phyloP scores from a whole-genome alignment of 2,888 invertebrate species.

The Trachelus tabidus region DNA sequence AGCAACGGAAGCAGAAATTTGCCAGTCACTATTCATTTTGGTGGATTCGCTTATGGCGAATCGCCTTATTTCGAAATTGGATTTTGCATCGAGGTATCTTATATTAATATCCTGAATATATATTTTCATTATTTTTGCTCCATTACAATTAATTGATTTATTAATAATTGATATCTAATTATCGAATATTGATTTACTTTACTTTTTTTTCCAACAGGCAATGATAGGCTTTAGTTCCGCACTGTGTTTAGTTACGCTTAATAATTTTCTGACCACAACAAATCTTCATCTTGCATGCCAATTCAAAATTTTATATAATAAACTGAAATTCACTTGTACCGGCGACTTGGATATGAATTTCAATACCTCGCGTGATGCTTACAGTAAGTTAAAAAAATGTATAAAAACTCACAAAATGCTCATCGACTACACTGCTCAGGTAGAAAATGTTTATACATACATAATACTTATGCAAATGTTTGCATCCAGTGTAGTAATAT shows the following conservation, averaged over 20 bases:
- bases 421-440: slow-evolving; percentile 26
- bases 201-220: no score
- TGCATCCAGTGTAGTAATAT: slow-evolving; percentile 10
- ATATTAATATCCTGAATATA: no score
- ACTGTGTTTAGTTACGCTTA: slow-evolving; percentile 17
- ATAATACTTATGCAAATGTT: slow-evolving; percentile 11
- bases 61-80: no score
- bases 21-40: no score
- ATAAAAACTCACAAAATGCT: slow-evolving; percentile 28
- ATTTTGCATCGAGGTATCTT: no score
- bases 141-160: no score
- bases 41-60: no score
- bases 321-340: slow-evolving; percentile 24
- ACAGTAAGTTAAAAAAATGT: slow-evolving; percentile 10
- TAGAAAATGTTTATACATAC: slow-evolving; percentile 8
- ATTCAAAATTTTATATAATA: slow-evolving; percentile 39
- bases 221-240: no score
- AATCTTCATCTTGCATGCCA: slow-evolving; percentile 38
- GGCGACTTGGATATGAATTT: background rate
- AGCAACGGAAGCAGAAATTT: no score
- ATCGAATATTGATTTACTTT: no score
- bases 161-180: no score
- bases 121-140: no score
- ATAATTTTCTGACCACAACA: slow-evolving; percentile 35
- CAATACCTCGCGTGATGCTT: background rate